Conservation (phyloP, 2,113 vertebrate genomes). For the Pangasianodon hypophthalmus region DNA sequence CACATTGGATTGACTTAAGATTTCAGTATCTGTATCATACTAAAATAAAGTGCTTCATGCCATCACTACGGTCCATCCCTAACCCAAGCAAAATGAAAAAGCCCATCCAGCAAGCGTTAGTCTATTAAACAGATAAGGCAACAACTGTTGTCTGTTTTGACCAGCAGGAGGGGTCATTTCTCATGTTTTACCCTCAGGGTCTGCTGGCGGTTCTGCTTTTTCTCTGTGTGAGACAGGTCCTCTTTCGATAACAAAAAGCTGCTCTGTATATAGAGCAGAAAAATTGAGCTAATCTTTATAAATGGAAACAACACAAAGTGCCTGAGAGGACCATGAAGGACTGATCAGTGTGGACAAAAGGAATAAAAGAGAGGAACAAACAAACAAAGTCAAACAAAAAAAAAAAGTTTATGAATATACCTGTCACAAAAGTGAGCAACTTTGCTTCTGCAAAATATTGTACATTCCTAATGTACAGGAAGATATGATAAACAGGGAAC, state of each 20-base stretch:
- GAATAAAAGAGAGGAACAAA: neutral
- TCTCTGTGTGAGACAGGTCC: conserved; percentile 57
- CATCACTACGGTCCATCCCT: neutral
- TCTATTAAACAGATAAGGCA: neutral
- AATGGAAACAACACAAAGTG: conserved; percentile 36
- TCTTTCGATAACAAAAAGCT: conserved; percentile 61
- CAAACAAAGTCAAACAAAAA: too few species aligned
- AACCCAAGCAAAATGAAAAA: neutral
- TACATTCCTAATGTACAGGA: neutral
- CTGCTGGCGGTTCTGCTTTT: conserved; percentile 52
- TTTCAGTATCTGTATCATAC: neutral
- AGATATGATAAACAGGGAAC: neutral
- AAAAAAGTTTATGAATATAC: neutral
- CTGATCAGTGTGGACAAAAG: neutral
- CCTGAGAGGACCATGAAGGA: conserved; percentile 27
- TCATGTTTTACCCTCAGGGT: neutral
- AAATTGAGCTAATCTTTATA: conserved; percentile 59
- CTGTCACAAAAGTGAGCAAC: neutral
- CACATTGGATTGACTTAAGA: neutral
- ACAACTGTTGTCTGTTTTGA: neutral
- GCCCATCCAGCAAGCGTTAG: neutral
- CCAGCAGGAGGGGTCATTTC: conserved; percentile 65
- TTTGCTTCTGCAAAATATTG: neutral
- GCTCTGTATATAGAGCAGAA: conserved; percentile 66
- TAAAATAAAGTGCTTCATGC: neutral